phyloP scores from a whole-genome alignment of 2,888 invertebrate species.

The Cephus sareptanus region DNA sequence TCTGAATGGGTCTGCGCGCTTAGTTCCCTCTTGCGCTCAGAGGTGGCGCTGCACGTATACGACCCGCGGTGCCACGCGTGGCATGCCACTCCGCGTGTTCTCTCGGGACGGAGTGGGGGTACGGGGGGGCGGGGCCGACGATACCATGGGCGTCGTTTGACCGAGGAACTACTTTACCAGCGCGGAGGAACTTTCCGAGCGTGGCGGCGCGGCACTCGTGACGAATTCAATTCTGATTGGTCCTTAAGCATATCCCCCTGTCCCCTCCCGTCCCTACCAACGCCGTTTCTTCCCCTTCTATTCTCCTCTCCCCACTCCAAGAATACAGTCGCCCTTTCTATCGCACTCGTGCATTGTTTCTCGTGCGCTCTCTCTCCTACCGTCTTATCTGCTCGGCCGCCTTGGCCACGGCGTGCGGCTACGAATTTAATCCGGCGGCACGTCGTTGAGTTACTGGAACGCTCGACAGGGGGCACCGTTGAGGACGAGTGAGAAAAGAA shows the following conservation, averaged over 20 bases:
- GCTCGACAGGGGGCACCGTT: constrained; percentile 59
- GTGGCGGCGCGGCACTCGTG: constrained; percentile 65
- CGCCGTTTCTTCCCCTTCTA: constrained; percentile 46
- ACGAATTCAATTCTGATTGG: constrained; percentile 74
- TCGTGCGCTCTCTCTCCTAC: constrained; percentile 22
- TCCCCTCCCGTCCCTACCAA: constrained; percentile 44
- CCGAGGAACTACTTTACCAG: constrained; percentile 58
- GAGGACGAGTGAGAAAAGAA: constrained; percentile 28
- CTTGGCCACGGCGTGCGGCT: constrained; percentile 27
- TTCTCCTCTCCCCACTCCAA: constrained; percentile 54
- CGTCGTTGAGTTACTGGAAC: constrained; percentile 57
- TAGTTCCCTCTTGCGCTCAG: constrained; percentile 65
- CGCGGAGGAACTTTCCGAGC: constrained; percentile 55
- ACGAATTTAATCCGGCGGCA: constrained; percentile 64
- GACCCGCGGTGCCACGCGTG: constrained; percentile 22
- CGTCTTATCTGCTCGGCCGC: constrained; percentile 19
- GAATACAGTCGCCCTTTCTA: constrained; percentile 40
- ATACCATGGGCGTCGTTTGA: constrained; percentile 59
- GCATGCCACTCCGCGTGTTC: constrained; percentile 42
- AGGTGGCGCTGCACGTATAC: constrained; percentile 66
- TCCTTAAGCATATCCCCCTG: constrained; percentile 67
- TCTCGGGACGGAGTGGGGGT: constrained; percentile 45
- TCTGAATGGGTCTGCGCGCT: constrained; percentile 68
- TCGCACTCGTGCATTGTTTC: constrained; percentile 32
- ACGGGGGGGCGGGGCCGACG: constrained; percentile 54